These are phyloP conservation scores for Choristoneura fumiferana DNA, from an alignment of 1,140 invertebrate species.

Conservation along the genomic window DNA sequence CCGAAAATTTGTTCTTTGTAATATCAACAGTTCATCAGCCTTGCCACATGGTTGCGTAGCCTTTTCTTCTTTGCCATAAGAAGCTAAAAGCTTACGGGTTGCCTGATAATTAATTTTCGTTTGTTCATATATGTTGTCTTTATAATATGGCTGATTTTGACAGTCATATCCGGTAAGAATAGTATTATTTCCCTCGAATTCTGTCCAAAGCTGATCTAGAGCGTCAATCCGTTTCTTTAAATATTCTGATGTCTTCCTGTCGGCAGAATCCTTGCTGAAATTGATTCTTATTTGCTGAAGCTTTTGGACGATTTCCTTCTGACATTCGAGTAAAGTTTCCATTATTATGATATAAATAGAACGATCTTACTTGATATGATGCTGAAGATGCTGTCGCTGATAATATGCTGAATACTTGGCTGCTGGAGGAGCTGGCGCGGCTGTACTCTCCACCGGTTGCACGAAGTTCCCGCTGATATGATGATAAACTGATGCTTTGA, in stretches of 20 bases:
- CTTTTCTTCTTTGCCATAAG: not conserved
- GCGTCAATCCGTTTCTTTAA: not conserved
- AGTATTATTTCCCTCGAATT: not conserved
- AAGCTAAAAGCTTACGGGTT: not conserved
- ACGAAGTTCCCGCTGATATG: too few relatives aligned
- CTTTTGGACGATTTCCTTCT: too few relatives aligned
- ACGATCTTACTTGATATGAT: too few relatives aligned
- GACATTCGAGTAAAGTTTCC: too few relatives aligned
- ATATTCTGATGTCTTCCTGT: not conserved
- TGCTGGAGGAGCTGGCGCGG: too few relatives aligned
- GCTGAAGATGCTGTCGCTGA: too few relatives aligned
- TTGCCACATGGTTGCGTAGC: not conserved
- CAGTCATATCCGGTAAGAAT: not conserved
- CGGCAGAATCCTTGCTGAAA: not conserved
- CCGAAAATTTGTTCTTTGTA: not conserved
- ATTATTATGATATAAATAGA: too few relatives aligned
- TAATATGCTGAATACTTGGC: too few relatives aligned
- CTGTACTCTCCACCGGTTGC: too few relatives aligned
- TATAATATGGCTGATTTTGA: not conserved
- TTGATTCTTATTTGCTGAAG: not conserved
- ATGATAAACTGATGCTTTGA: too few relatives aligned
- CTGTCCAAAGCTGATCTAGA: not conserved
- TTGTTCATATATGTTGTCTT: not conserved
- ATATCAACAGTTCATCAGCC: not conserved
- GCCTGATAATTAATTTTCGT: not conserved